Evolutionary conservation across 2,888 invertebrate genomes (phyloP), one percentile per base, ranked within the genome.

Genomic region (Aspidiotus rigidus): DNA sequence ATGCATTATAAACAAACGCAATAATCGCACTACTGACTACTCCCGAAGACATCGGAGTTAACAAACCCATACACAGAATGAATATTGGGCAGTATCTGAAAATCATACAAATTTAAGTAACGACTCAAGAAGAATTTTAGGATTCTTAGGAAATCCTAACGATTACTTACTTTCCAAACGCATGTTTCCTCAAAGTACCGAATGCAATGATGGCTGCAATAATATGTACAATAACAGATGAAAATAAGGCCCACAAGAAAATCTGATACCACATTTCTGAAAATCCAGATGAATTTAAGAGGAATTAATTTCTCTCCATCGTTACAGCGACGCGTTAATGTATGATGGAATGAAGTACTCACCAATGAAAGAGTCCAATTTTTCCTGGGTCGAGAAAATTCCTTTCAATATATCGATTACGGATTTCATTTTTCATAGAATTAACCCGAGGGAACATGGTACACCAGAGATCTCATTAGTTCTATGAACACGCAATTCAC

Each of bases 251-350:
- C 94, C 95, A 96, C 76, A 96, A 82, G 81, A 96, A 96, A 78
- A 96, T 89, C 77, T 93, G 90, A 79, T 94, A 95, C 95, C 95
- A 96, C 90, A 96, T 96, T 80, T 94, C 93, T 81, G 86, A 9
- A 63, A 63, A 7, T 17, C 59, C 13, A 59, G 28, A 28, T 28
- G 28, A 28, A 28, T 28, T 28, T 28, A 5, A 28, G 28, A 28
- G 28, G 5, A 28, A 28, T 28, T 28, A 28, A 28, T 28, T 28
- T 28, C 28, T 28, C 5, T 28, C 28, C 28, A 28, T 28, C 28
- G 28, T 28, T 28, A 28, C 5, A 5, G 28, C 28, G 28, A 28
- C 28, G 28, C 28, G 28, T 28, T 28, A 28, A 28, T 28, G 28
- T 28, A 28, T 28, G 28, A 28, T 28, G 5, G 28, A 28, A 5